A percentile compares a stretch with the other conserved stretches of the same genome.
Evolutionary conservation across 2,797 vertebrate species (phyloP).

Genomic region (Myotis vivesi): DNA sequence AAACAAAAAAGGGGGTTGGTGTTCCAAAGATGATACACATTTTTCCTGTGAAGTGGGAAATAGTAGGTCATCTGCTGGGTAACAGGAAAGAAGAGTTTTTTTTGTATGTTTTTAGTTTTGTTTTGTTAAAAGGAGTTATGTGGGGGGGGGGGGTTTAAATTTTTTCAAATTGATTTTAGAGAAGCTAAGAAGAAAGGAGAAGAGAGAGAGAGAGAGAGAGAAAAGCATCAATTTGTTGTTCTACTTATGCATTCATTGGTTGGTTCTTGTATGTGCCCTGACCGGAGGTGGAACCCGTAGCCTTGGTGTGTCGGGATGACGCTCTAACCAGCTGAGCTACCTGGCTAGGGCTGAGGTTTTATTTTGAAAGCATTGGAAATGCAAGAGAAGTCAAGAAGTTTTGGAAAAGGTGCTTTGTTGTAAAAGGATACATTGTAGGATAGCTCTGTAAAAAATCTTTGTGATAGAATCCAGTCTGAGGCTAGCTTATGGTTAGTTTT

Average conservation of each 20-base stretch:
- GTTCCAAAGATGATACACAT: not conserved
- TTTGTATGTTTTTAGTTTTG: not conserved
- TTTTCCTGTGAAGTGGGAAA: slow-evolving; percentile 5
- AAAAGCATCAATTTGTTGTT: too few species aligned
- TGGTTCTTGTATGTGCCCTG: not conserved
- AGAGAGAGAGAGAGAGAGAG: too few species aligned
- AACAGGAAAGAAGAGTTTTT: not conserved
- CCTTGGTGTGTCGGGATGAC: not conserved
- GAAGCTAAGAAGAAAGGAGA: not conserved
- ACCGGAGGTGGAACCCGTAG: not conserved
- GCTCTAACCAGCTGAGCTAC: not conserved
- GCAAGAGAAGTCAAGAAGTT: not conserved
- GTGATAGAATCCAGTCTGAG: not conserved
- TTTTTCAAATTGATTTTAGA: too few species aligned
- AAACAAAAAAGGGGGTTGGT: not conserved
- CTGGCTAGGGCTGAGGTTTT: not conserved
- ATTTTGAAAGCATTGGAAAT: not conserved
- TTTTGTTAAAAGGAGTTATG: not conserved
- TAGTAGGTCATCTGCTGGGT: not conserved
- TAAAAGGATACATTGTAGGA: not conserved
- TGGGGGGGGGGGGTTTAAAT: too few species aligned
- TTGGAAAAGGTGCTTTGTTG: not conserved
- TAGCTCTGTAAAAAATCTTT: not conserved
- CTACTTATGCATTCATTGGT: not conserved
- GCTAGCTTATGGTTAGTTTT: slow-evolving; percentile 13